Evolutionary conservation across 2,888 invertebrate genomes (phyloP), one percentile per base, ranked within the genome.

Genomic region (Drosophila anceps): DNA sequence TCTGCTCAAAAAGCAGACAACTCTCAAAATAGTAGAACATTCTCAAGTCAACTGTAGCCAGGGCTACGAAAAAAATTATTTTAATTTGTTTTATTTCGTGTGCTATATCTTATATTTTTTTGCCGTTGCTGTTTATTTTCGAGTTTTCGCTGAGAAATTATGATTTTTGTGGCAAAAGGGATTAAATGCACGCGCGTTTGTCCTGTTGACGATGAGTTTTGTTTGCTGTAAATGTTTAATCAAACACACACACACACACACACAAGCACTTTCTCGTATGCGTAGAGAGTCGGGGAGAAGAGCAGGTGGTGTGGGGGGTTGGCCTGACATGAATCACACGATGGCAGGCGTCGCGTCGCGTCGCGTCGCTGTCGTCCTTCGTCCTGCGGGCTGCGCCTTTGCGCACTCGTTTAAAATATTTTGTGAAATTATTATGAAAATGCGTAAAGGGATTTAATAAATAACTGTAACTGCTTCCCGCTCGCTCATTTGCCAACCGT

Each of bases 381-480:
- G 39, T 57, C 48, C 31, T 54, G 6, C 39, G 54, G 27, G 37
- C 37, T 24, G 46, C 41, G 50, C 35, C 43, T 37, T 50, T 41
- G 39, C 67, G 50, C 61, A 73, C 76, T 75, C 86, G 81, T 88
- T 90, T 88, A 83, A 83, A 87, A 90, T 90, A 85, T 89, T 89
- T 90, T 85, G 74, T 85, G 83, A 90, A 91, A 91, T 92, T 91
- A 91, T 91, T 91, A 91, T 90, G 89, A 90, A 91, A 91, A 91
- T 90, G 91, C 88, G 91, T 91, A 91, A 88, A 88, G 91, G 91
- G 91, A 91, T 92, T 91, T 91, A 91, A 92, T 91, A 91, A 91
- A 92, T 92, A 91, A 92, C 90, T 86, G 89, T 91, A 89, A 90
- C 90, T 89, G 90, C 84, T 90, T 78, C 82, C 74, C 74, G 69